Conservation (phyloP, 2,113 vertebrate species). For the Brevimyrus niger region DNA sequence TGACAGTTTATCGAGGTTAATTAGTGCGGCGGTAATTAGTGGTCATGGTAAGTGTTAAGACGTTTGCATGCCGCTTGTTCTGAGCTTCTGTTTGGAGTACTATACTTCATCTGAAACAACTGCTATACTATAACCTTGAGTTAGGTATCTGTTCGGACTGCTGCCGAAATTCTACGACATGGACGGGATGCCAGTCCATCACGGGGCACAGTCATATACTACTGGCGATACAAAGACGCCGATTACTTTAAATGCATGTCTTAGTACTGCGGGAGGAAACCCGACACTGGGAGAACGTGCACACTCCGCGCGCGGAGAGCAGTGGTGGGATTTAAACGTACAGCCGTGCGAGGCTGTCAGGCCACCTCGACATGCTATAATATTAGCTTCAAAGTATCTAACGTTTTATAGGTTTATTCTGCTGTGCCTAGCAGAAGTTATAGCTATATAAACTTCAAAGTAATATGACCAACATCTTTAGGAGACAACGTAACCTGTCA, state of each 20-base stretch:
- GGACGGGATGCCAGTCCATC: not conserved
- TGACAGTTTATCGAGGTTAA: not conserved
- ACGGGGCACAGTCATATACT: not conserved
- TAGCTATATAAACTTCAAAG: not conserved
- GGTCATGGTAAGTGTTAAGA: not conserved
- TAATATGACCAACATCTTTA: not conserved
- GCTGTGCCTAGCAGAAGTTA: not conserved
- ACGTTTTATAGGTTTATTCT: not conserved
- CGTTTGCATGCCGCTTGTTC: not conserved
- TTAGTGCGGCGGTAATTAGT: not conserved
- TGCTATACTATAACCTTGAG: not conserved
- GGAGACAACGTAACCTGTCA: not conserved
- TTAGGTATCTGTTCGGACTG: not conserved
- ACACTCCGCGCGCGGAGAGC: not conserved
- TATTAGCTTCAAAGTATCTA: not conserved
- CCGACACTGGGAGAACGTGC: not conserved
- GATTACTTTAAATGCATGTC: not conserved
- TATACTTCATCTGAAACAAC: not conserved
- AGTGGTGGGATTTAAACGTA: not conserved
- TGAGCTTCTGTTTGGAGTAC: not conserved
- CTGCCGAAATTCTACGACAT: not conserved
- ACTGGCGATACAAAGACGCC: not conserved
- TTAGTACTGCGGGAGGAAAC: not conserved
- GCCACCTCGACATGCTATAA: not conserved
- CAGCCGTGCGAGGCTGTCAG: not conserved